phyloP scores from a whole-genome alignment of 2,113 vertebrate genomes.

The Pollachius pollachius region DNA sequence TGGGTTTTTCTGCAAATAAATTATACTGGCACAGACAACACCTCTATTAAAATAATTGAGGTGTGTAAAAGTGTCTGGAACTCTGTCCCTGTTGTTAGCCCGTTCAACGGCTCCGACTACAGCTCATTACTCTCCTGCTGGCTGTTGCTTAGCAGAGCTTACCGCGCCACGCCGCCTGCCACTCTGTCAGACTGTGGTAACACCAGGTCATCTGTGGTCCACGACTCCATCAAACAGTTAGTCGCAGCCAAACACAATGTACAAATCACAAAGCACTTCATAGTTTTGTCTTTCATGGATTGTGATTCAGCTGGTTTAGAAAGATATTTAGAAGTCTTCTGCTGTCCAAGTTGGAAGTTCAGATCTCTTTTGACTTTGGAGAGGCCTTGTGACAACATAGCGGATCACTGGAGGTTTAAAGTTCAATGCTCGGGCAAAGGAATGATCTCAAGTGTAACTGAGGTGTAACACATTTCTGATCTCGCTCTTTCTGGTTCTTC shows the following conservation, averaged over 20 bases:
- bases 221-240: too few species aligned
- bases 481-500: not conserved
- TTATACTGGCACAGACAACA: conserved; percentile 10
- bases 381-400: too few species aligned
- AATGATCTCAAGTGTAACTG: too few species aligned
- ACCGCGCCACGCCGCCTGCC: conserved; percentile 17
- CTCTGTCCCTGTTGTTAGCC: conserved; percentile 18
- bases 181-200: conserved; percentile 21
- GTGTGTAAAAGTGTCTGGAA: conserved; percentile 13
- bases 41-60: conserved; percentile 20
- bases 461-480: too few species aligned
- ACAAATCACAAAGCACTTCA: not conserved
- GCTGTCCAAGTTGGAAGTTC: too few species aligned
- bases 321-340: too few species aligned
- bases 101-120: conserved; percentile 25
- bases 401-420: too few species aligned
- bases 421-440: too few species aligned
- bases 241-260: not conserved
- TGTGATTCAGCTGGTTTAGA: not conserved
- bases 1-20: too few species aligned
- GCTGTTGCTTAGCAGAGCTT: conserved; percentile 7
- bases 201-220: not conserved
- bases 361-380: not conserved
- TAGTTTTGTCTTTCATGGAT: not conserved
- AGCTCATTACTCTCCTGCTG: conserved; percentile 24